Evolutionary conservation across 2,888 invertebrate species (phyloP), one percentile per base, ranked within the genome.

Genomic region (Cheilosia vulpina): DNA sequence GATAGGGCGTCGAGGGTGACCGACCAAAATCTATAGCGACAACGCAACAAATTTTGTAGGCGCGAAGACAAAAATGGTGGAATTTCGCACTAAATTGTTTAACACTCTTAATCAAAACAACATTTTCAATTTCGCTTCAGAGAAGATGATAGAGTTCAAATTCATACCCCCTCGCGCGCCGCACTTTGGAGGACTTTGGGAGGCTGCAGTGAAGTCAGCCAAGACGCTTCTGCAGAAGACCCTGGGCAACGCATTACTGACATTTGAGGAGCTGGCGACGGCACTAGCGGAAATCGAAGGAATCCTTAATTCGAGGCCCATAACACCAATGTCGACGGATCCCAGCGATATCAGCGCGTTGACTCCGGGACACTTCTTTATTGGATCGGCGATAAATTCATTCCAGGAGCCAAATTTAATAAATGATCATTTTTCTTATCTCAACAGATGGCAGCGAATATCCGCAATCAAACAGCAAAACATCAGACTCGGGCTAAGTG

Each of bases 201-300:
- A 52, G 13, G 21, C 21, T 0, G 11, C 50, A 21, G 50, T 52
- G 1, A 52, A 52, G 13, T 21, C 50, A 3, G 21, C 50, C 2
- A 52, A 52, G 13, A 24, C 13, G 5, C 50, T 52, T 2, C 2
- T 52, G 21, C 19, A 19, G 21, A 52, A 0, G 5, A 24, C 24
- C 0, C 2, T 52, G 19, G 50, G 50, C 11, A 21, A 21, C 0
- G 21, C 50, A 19, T 15, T 52, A 1, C 15, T 52, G 50, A 52
- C 50, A 4, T 52, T 50, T 55, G 38, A 38, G 21, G 34, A 55
- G 9, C 55, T 31, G 6, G 9, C 24, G n/a, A 34, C 34, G 9
- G 55, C 55, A 11, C 55, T 55, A 2, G 55, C 55, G 3, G 55
- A 55, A 55, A 55, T 55, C n/a, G 55, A 34, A 34, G 55, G 34